phyloP scores from a whole-genome alignment of 1,140 invertebrate species.

The Hylaeus anthracinus region DNA sequence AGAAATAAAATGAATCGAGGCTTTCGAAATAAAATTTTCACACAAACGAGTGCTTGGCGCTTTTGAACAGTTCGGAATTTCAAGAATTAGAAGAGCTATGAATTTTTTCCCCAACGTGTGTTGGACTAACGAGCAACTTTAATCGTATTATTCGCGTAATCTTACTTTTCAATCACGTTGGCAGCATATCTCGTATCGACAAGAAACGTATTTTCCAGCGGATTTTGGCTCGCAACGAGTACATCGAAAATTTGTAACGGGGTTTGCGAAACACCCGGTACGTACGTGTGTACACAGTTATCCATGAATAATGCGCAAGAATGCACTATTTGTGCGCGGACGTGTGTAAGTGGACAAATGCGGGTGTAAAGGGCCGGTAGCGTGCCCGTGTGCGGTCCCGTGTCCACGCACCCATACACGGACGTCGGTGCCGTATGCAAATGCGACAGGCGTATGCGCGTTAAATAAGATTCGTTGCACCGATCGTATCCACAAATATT shows the following conservation, averaged over 20 bases:
- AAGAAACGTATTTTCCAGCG: no score
- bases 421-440: conserved; percentile 4
- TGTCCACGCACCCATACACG: neutral
- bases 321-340: conserved; percentile 18
- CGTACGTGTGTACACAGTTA: conserved; percentile 27
- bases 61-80: no score
- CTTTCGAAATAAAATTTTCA: no score
- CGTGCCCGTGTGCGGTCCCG: neutral
- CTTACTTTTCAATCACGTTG: no score
- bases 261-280: neutral
- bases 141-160: no score
- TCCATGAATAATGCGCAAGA: conserved; percentile 42
- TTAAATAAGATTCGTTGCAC: conserved; percentile 59
- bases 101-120: no score
- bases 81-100: no score
- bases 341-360: neutral
- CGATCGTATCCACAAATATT: conserved; percentile 58
- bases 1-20: no score
- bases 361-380: neutral
- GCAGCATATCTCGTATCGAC: no score
- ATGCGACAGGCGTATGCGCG: conserved; percentile 30
- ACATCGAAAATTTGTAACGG: conserved; percentile 2
- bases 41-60: no score
- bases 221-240: neutral
- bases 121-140: no score